These are phyloP conservation scores for Tragelaphus scriptus DNA, from an alignment of 2,113 vertebrate genomes.

Conservation along the genomic window DNA sequence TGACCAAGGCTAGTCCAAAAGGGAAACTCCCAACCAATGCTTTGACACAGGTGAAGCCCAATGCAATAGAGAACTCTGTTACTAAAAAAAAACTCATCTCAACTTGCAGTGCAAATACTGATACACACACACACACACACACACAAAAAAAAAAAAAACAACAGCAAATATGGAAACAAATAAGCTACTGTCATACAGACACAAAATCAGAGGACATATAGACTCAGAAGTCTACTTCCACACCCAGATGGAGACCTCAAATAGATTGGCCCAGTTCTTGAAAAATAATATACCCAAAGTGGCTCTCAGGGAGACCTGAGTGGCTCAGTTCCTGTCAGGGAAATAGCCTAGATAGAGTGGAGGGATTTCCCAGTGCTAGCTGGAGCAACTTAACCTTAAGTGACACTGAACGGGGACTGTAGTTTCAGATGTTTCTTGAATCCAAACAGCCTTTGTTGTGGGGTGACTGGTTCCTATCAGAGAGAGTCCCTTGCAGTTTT, in stretches of 20 bases:
- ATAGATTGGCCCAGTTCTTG: not conserved
- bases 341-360: not conserved
- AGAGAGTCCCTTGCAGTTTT: not conserved
- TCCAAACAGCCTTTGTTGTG: not conserved
- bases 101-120: not conserved
- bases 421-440: no score
- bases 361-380: not conserved
- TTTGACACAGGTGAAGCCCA: not conserved
- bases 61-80: not conserved
- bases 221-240: not conserved
- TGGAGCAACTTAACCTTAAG: not conserved
- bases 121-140: not conserved
- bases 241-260: not conserved
- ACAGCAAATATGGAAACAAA: not conserved
- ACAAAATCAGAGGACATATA: not conserved
- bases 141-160: no score
- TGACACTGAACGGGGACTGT: not conserved
- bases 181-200: not conserved
- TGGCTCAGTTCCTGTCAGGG: not conserved
- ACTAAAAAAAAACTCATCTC: not conserved
- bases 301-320: not conserved
- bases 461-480: not conserved
- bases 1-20: not conserved
- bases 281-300: not conserved
- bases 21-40: not conserved